These are phyloP conservation scores for Mesitornis unicolor DNA, from an alignment of 2,113 vertebrate species.

Conservation along the genomic window DNA sequence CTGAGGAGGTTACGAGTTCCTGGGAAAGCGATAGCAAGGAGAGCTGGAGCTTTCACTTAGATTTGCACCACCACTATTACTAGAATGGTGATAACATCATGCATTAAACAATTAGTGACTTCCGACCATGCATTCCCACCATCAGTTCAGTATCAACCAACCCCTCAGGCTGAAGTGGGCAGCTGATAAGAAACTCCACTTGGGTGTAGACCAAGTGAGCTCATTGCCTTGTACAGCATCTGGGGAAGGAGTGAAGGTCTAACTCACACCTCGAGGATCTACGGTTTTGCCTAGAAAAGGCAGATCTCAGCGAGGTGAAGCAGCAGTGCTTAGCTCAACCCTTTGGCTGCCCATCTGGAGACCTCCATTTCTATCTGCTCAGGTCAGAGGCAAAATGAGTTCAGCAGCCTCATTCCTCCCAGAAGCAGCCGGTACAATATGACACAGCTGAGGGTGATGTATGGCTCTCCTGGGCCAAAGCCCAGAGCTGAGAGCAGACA, in stretches of 20 bases:
- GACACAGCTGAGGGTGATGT: neutral
- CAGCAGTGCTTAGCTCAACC: neutral
- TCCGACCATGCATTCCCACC: neutral
- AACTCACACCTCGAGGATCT: accelerated
- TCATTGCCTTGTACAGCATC: neutral
- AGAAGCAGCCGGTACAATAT: neutral
- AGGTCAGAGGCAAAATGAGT: constrained; percentile 25
- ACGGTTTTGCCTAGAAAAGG: neutral
- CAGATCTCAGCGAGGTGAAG: neutral
- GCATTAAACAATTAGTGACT: constrained; percentile 34
- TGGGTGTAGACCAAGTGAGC: neutral
- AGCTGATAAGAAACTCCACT: constrained; percentile 1
- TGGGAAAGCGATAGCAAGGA: neutral
- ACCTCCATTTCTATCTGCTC: neutral
- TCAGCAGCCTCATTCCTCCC: neutral
- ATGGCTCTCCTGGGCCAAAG: neutral
- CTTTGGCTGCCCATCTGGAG: neutral
- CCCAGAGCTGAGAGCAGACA: neutral
- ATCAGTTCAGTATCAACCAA: neutral
- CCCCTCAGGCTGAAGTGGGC: neutral
- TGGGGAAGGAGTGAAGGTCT: neutral
- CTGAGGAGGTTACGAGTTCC: neutral
- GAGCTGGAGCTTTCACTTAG: neutral
- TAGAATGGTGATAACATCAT: neutral
- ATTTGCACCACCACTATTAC: neutral